A percentile compares a stretch with the other conserved stretches of the same genome.
Conservation (phyloP, 1,140 invertebrate genomes). For the Wiebesia pumilae region DNA sequence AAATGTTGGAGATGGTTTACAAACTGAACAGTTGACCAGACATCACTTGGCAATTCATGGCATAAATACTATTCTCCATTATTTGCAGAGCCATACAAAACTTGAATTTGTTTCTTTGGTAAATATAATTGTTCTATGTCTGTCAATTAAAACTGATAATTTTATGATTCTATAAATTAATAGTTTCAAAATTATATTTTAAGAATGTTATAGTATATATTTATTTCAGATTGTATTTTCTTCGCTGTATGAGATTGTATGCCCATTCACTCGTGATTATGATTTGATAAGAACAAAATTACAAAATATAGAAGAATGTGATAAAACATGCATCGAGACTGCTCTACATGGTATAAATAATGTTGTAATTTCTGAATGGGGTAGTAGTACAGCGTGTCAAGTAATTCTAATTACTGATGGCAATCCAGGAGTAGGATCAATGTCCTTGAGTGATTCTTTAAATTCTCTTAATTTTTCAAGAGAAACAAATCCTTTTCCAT, state of each 20-base stretch:
- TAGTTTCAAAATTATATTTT: not conserved
- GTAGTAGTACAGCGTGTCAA: conserved; percentile 86
- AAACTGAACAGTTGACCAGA: conserved; percentile 74
- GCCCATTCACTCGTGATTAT: conserved; percentile 90
- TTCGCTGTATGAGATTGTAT: conserved; percentile 85
- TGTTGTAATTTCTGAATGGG: conserved; percentile 89
- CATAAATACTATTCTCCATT: conserved; percentile 89
- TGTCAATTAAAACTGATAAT: conserved; percentile 29
- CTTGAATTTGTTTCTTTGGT: conserved; percentile 94
- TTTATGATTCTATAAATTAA: not conserved
- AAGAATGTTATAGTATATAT: not conserved
- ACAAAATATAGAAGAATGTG: conserved; percentile 84
- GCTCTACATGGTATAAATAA: conserved; percentile 85
- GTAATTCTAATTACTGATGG: conserved; percentile 90
- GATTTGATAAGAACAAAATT: conserved; percentile 84
- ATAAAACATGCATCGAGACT: conserved; percentile 88
- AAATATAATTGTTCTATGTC: conserved; percentile 57
- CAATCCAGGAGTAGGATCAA: conserved; percentile 81
- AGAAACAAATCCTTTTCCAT: conserved; percentile 77
- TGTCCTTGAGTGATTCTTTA: conserved; percentile 77
- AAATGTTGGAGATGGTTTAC: conserved; percentile 72
- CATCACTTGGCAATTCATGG: conserved; percentile 88
- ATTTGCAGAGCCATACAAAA: conserved; percentile 87
- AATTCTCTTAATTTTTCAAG: conserved; percentile 66
- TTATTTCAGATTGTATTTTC: conserved; percentile 83